Percentiles rank a stretch among this genome's conserved stretches.
These are phyloP conservation scores for Pyxicephalus adspersus DNA, from an alignment of 2,113 vertebrate species.

Conservation along the genomic window DNA sequence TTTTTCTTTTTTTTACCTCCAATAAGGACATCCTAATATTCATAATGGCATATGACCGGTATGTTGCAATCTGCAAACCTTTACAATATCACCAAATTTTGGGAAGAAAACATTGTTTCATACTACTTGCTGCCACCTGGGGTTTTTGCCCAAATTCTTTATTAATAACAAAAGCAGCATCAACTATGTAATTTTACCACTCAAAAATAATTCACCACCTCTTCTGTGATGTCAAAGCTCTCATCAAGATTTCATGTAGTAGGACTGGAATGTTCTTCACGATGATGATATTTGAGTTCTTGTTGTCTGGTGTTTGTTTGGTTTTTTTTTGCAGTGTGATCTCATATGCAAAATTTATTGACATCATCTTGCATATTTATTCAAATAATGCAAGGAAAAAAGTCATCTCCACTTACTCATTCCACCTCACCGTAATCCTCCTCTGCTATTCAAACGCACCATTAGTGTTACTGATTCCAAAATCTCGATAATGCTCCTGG, in stretches of 20 bases:
- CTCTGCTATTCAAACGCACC: not conserved
- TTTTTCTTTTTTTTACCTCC: constrained; percentile 64
- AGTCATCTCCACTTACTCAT: not conserved
- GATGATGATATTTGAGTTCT: constrained; percentile 43
- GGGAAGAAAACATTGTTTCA: constrained; percentile 22
- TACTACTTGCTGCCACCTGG: constrained; percentile 54
- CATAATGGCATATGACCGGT: constrained; percentile 64
- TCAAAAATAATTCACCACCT: constrained; percentile 56
- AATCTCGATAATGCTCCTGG: not conserved
- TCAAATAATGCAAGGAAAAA: too few relatives aligned
- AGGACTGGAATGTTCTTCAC: constrained; percentile 45
- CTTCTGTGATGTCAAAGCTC: constrained; percentile 58
- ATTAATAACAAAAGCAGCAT: constrained; percentile 53
- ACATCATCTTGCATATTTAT: too few relatives aligned
- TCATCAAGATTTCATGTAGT: constrained; percentile 55
- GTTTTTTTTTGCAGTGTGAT: not conserved
- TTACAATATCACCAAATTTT: constrained; percentile 61
- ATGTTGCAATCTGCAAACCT: constrained; percentile 62
- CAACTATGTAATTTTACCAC: constrained; percentile 44
- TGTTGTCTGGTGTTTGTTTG: not conserved
- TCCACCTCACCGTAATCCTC: not conserved
- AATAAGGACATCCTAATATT: constrained; percentile 62
- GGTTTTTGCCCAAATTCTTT: constrained; percentile 57
- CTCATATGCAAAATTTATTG: too few relatives aligned
- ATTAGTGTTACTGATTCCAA: not conserved